Evolutionary conservation across 2,797 vertebrate genomes (phyloP), one percentile per base, ranked within the genome.

Genomic region (Neostethus bicornis): DNA sequence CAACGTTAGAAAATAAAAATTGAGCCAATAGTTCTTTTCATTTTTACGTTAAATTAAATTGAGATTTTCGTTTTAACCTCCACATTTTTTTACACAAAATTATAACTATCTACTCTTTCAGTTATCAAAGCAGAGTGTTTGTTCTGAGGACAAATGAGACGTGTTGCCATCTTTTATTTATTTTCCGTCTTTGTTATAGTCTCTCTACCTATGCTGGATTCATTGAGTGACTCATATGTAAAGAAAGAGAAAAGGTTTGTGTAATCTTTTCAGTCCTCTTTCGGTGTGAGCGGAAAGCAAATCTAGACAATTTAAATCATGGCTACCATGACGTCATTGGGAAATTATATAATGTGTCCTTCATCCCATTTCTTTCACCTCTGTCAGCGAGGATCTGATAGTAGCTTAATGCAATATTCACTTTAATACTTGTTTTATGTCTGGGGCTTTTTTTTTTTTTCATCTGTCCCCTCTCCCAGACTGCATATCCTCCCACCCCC

Each of bases 361-460:
- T 74, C 65, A 59, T n/a, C 69, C 49, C 63, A 52, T 74, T 52
- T 51, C 52, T 70, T 67, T 83, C 73, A 77, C 72, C 66, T 69
- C 66, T 60, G 63, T 83, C 65, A 69, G 79, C 70, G 71, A 32
- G 52, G 70, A 75, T 79, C 54, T 76, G 67, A 83, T 68, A 66
- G 66, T 70, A 73, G 78, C 79, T 83, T 68, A 71, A 61, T 65
- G 77, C 74, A 70, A 70, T 69, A 70, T 79, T 81, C 34, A 13
- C 31, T 76, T 80, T 80, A 83, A 79, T 83, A 80, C 60, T 66
- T 70, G 62, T 76, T 70, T 79, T 59, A 69, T 73, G 54, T 74
- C 63, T 63, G 41, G 32, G 8, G 31, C 23, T 23, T 23, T 69
- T 44, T 31, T 8, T 46, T 50, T 12, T 37, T 24, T 49, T 47